phyloP scores from a whole-genome alignment of 2,797 vertebrate species.

The Peromyscus eremicus region DNA sequence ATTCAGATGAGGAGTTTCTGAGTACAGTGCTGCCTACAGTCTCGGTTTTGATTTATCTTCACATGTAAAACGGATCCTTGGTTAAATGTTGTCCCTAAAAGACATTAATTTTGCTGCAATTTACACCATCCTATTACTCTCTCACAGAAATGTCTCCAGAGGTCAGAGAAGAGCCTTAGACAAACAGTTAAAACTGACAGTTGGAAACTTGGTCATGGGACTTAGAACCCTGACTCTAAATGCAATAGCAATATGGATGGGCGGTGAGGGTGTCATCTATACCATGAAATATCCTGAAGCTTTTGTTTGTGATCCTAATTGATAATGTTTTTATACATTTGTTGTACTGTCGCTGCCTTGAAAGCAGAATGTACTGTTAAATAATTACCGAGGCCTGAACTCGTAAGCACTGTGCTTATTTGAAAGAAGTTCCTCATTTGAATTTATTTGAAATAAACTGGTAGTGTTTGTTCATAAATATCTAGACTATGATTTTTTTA shows the following conservation, averaged over 20 bases:
- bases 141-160: background rate
- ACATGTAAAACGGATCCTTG: background rate
- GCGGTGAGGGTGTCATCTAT: rapidly evolving
- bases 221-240: too few species aligned
- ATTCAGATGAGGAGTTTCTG: background rate
- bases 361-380: background rate
- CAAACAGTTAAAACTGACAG: background rate
- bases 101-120: background rate
- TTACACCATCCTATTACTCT: background rate
- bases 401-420: background rate
- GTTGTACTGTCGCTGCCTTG: too few species aligned
- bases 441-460: background rate
- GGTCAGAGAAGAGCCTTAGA: background rate
- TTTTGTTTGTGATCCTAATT: background rate
- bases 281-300: background rate
- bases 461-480: background rate
- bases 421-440: background rate
- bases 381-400: background rate
- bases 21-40: background rate
- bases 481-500: background rate
- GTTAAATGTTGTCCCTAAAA: background rate
- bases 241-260: too few species aligned
- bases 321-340: background rate
- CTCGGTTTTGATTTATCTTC: background rate
- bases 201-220: background rate